Conservation (phyloP, 2,888 invertebrate species). For the Xiphydria camelus region DNA sequence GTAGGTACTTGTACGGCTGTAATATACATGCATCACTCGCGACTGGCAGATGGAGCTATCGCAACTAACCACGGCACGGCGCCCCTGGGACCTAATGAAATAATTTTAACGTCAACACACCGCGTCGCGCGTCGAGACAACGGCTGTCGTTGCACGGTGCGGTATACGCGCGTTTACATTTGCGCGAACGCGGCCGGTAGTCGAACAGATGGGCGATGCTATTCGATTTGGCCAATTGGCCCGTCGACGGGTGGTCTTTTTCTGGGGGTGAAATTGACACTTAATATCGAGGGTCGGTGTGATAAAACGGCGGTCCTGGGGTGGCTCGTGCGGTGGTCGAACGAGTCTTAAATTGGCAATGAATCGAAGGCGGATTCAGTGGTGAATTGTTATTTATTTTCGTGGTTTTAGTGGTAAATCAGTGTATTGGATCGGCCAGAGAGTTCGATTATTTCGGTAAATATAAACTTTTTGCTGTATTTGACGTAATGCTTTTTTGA, state of each 20-base stretch:
- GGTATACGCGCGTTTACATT: constrained; percentile 17
- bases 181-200: constrained; percentile 14
- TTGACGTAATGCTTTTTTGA: too few species aligned
- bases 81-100: constrained; percentile 28
- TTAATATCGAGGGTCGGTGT: constrained; percentile 1
- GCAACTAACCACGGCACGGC: constrained; percentile 9
- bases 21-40: neutral
- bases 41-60: constrained; percentile 15
- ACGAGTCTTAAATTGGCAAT: too few species aligned
- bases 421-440: too few species aligned
- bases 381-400: too few species aligned
- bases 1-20: too few species aligned
- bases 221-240: constrained; percentile 41
- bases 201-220: constrained; percentile 33
- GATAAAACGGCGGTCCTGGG: neutral
- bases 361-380: too few species aligned
- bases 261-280: constrained; percentile 12
- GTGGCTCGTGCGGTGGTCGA: too few species aligned
- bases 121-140: constrained; percentile 10
- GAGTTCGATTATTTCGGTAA: too few species aligned
- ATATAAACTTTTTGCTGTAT: too few species aligned
- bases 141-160: constrained; percentile 18
- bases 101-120: constrained; percentile 32
- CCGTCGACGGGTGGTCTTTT: constrained; percentile 31
- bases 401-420: too few species aligned